phyloP scores from a whole-genome alignment of 2,888 invertebrate genomes.

The Gnatocerus cornutus region DNA sequence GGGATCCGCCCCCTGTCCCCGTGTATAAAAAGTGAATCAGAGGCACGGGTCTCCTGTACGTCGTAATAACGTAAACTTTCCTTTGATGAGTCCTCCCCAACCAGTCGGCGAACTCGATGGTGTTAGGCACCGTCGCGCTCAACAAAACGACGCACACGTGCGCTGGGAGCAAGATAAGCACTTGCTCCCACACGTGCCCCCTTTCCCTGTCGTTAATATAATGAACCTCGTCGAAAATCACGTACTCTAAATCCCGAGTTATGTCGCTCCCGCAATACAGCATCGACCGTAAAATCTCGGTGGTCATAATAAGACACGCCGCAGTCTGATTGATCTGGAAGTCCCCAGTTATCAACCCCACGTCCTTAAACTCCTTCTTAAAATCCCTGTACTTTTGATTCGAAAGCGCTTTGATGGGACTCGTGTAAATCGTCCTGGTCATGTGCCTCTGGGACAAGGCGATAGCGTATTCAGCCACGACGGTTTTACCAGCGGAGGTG shows the following conservation, averaged over 20 bases:
- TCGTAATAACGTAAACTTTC: slow-evolving; percentile 95
- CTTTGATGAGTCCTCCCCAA: slow-evolving; percentile 90
- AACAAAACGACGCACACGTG: slow-evolving; percentile 97
- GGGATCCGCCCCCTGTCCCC: slow-evolving; percentile 83
- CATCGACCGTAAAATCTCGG: slow-evolving; percentile 98
- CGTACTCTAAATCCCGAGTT: slow-evolving; percentile 96
- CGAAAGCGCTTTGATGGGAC: slow-evolving; percentile 98
- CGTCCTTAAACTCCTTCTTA: slow-evolving; percentile 91
- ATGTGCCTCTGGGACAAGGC: slow-evolving; percentile 94
- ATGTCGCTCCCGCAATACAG: slow-evolving; percentile 95
- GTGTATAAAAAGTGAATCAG: slow-evolving; percentile 95
- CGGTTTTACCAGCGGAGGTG: slow-evolving; percentile 99
- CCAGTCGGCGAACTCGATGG: slow-evolving; percentile 96
- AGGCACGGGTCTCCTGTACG: slow-evolving; percentile 94
- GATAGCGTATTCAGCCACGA: slow-evolving; percentile 99
- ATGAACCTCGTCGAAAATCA: slow-evolving; percentile 98
- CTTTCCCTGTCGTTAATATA: slow-evolving; percentile 94
- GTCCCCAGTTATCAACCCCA: slow-evolving; percentile 96
- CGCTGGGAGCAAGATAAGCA: slow-evolving; percentile 91
- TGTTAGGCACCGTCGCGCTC: slow-evolving; percentile 98
- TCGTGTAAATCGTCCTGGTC: slow-evolving; percentile 96
- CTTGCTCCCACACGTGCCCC: slow-evolving; percentile 99
- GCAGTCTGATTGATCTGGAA: slow-evolving; percentile 95
- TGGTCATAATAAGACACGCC: slow-evolving; percentile 98
- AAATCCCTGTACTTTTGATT: slow-evolving; percentile 99